These are phyloP conservation scores for Phengaris arion DNA, from an alignment of 2,888 invertebrate species.

Conservation along the genomic window DNA sequence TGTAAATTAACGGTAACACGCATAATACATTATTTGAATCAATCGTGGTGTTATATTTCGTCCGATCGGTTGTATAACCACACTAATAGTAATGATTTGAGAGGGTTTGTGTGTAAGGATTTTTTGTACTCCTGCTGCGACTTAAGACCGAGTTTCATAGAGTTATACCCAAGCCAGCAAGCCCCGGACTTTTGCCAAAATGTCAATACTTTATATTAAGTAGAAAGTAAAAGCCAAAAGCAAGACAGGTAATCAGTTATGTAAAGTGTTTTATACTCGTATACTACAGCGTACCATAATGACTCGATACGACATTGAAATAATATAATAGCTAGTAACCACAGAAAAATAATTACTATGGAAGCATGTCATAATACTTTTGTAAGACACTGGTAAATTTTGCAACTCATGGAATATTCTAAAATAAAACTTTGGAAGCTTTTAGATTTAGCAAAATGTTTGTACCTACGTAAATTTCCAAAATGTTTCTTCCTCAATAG, in stretches of 20 bases:
- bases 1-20: too few relatives aligned
- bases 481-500: neutral
- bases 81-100: neutral
- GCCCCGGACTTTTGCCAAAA: too few relatives aligned
- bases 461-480: neutral
- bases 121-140: neutral
- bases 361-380: conserved; percentile 24
- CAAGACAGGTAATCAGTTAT: conserved; percentile 17
- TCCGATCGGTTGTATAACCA: neutral
- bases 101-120: neutral
- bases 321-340: neutral
- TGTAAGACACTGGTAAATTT: conserved; percentile 23
- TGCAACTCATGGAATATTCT: conserved; percentile 3
- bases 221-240: neutral
- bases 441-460: conserved; percentile 13
- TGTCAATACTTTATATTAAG: neutral
- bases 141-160: neutral
- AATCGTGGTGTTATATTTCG: neutral
- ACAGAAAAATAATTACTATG: conserved; percentile 9
- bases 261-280: conserved; percentile 22
- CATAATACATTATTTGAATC: neutral
- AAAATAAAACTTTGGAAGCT: neutral
- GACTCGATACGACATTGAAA: conserved; percentile 16
- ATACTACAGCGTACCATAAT: conserved; percentile 30
- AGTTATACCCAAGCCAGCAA: neutral